These are phyloP conservation scores for Xiphophorus birchmanni DNA, from an alignment of 2,797 vertebrate species.

Conservation along the genomic window DNA sequence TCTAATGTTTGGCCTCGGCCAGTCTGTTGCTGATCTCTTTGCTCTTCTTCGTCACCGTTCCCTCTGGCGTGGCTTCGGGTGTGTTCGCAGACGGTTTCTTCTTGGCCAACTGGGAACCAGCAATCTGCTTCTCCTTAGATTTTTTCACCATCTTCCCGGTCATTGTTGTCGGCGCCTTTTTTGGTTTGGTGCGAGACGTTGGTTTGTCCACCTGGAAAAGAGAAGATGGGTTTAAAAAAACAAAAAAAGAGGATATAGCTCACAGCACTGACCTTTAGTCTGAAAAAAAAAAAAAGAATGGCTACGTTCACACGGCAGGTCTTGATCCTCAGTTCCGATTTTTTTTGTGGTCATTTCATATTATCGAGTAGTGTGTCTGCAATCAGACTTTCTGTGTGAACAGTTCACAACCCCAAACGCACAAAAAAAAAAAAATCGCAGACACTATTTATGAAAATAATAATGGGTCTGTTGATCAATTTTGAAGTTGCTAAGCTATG, in stretches of 20 bases:
- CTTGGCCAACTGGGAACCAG: constrained; percentile 88
- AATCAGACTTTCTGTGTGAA: too few relatives aligned
- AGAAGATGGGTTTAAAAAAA: constrained; percentile 3
- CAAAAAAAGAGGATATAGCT: not conserved
- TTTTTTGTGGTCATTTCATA: too few relatives aligned
- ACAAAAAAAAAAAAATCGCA: too few relatives aligned
- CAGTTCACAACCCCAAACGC: too few relatives aligned
- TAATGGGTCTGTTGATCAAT: too few relatives aligned
- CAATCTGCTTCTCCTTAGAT: constrained; percentile 92
- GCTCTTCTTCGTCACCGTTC: constrained; percentile 92
- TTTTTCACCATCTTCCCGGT: constrained; percentile 88
- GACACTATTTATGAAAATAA: too few relatives aligned
- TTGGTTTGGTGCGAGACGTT: constrained; percentile 91
- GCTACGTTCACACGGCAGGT: too few relatives aligned
- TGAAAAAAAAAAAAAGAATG: not conserved
- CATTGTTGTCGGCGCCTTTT: constrained; percentile 89
- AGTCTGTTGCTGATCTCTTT: constrained; percentile 99
- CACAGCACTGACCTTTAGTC: not conserved
- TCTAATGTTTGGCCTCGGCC: constrained; percentile 96
- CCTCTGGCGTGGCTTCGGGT: constrained; percentile 82
- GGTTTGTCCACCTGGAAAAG: constrained; percentile 88
- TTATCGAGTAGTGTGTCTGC: too few relatives aligned
- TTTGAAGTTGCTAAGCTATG: too few relatives aligned
- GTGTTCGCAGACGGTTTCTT: constrained; percentile 85
- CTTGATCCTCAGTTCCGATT: too few relatives aligned